Conservation (phyloP, 1,140 invertebrate species). For the Probaryconus sp. region DNA sequence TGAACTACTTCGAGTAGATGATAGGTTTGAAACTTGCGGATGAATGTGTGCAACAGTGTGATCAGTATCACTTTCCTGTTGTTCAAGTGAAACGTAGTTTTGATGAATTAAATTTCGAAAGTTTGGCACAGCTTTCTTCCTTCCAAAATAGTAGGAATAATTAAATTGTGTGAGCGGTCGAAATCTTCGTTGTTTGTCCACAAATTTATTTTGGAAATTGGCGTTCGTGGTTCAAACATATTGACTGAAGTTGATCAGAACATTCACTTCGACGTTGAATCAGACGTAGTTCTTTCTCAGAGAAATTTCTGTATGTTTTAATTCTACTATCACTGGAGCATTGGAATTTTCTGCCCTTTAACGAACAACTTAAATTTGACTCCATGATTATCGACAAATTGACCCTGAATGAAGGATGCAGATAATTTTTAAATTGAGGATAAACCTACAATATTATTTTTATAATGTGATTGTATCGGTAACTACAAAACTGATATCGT, state of each 20-base stretch:
- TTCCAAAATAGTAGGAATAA: slow-evolving; percentile 6
- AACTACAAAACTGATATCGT: too few species aligned
- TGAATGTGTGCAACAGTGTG: too few species aligned
- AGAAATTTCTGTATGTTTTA: not conserved
- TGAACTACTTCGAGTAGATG: too few species aligned
- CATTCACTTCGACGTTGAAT: slow-evolving; percentile 1
- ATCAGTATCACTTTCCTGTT: too few species aligned
- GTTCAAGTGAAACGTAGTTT: too few species aligned
- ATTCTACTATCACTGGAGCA: not conserved
- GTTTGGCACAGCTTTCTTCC: slow-evolving; percentile 3
- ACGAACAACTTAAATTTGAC: too few species aligned
- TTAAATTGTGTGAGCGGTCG: not conserved
- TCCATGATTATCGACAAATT: too few species aligned
- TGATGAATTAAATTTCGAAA: slow-evolving; percentile 3
- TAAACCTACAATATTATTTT: too few species aligned
- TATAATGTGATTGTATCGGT: too few species aligned
- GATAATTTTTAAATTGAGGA: too few species aligned
- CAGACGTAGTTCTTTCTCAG: slow-evolving; percentile 2
- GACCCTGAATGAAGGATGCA: too few species aligned
- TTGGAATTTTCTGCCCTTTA: not conserved
- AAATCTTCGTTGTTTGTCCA: slow-evolving; percentile 1
- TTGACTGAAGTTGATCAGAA: not conserved
- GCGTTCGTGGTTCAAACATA: slow-evolving; percentile 1
- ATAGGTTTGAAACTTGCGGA: too few species aligned
- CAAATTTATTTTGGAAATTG: slow-evolving; percentile 1